Base-by-base conservation (phyloP, 1,140 invertebrate genomes). In the Lethrus apterus region DNA sequence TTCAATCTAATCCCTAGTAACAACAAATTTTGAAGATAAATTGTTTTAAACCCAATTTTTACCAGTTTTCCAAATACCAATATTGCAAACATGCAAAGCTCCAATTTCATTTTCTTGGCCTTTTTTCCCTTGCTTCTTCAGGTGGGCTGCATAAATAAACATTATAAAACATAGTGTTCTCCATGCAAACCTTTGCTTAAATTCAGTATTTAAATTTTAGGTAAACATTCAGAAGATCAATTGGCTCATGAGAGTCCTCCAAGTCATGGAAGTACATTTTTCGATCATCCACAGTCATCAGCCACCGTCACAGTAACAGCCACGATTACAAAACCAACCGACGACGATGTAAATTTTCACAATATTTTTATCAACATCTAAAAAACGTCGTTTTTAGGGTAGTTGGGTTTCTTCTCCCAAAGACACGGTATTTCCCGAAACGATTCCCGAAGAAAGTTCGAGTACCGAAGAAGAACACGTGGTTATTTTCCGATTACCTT, bases 401-500 rank as follows among this genome's bases (percentile, higher is more conserved):
- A 70, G 69, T 10, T 88, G 84, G 84, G 73, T 89, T 1, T 84
- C 86, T 1, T 89, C 86, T 0, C 86, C 85, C 3, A 89, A 89
- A 63, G 87, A 90, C 49, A 86, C 83, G 3, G 81, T 82, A 31
- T 91, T 91, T 64, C 88, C 88, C 1, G 89, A 93, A 74, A 92
- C 88, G 1, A 92, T 92, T 54, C 88, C 89, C 0, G 89, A 93
- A 69, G 89, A 93, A 65, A 89, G 85, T 60, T 91, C 88, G 2
- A 90, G 88, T 55, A 85, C 86, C 32, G 88, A 91, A 67, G 89
- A 92, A 62, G 89, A 93, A 66, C 87, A 91, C 63, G 86, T 92
- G 57, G 88, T 88, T 19, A 87, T 87, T 61, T 86, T 86, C 56
- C 73, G 83, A 2, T 65, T 87, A 29, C 83, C 83, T 11, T 83